A percentile compares a stretch with the other conserved stretches of the same genome.
Evolutionary conservation across 2,797 vertebrate species (phyloP).

Genomic region (Syndactyla subalaris): DNA sequence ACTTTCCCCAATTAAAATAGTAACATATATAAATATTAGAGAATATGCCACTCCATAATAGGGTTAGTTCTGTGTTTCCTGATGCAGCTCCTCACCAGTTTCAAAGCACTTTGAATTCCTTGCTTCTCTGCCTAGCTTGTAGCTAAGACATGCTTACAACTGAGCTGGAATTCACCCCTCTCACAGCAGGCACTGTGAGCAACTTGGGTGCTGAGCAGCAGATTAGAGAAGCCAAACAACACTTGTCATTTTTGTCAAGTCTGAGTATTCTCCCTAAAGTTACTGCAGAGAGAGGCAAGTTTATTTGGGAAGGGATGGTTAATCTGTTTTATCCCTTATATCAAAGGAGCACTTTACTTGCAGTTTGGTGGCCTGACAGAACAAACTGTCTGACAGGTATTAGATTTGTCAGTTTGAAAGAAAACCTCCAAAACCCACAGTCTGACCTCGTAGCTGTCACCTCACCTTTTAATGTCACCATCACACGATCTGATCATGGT

Average conservation of each 20-base stretch:
- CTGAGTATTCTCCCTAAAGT: background rate
- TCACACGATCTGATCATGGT: background rate
- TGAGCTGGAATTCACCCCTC: background rate
- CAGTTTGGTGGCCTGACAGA: background rate
- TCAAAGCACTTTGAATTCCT: background rate
- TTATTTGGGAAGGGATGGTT: background rate
- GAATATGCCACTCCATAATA: background rate
- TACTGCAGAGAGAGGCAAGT: background rate
- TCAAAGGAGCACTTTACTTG: background rate
- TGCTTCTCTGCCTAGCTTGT: background rate
- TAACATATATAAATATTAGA: background rate
- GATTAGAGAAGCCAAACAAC: background rate
- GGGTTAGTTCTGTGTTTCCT: background rate
- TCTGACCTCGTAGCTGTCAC: background rate
- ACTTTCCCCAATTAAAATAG: background rate
- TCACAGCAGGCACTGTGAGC: background rate
- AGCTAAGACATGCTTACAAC: background rate
- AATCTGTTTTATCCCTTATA: background rate
- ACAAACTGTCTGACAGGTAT: background rate
- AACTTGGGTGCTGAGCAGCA: background rate
- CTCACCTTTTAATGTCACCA: background rate
- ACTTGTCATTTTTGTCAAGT: background rate
- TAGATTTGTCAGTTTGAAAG: background rate
- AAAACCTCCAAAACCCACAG: background rate
- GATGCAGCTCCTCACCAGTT: background rate